A percentile compares a stretch with the other conserved stretches of the same genome.
Conservation (phyloP, 2,113 vertebrate genomes). For the Shinisaurus crocodilurus region DNA sequence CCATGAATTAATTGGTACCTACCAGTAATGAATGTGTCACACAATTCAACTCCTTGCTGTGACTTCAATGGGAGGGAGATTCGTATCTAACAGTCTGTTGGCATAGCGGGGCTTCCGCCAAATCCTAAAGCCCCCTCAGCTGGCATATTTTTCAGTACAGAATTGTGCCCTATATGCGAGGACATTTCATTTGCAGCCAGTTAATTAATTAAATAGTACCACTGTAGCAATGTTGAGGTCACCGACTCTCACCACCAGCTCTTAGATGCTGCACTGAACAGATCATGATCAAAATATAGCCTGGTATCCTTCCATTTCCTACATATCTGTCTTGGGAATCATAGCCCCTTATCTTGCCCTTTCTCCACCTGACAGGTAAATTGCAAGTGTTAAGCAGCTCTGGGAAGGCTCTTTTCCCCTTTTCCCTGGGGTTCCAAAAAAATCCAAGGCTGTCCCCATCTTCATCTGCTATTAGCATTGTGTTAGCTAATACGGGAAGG, state of each 20-base stretch:
- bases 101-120: no score
- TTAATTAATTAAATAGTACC: background rate
- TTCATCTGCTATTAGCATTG: background rate
- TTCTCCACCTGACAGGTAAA: background rate
- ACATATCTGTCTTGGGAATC: background rate
- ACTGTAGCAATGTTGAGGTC: background rate
- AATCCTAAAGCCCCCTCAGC: background rate
- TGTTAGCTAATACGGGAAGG: background rate
- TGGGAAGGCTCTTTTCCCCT: background rate
- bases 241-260: background rate
- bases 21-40: background rate
- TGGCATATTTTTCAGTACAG: background rate
- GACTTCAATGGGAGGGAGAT: no score
- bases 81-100: no score
- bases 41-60: background rate
- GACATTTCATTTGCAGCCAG: background rate
- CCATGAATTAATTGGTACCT: background rate
- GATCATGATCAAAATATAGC: background rate
- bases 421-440: background rate
- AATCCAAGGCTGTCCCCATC: background rate
- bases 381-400: background rate
- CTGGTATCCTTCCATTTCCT: background rate
- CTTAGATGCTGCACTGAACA: background rate
- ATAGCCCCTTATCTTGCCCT: background rate
- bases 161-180: background rate